Base-by-base conservation (phyloP, 2,113 vertebrate species). In the Cyprinodon variegatus region DNA sequence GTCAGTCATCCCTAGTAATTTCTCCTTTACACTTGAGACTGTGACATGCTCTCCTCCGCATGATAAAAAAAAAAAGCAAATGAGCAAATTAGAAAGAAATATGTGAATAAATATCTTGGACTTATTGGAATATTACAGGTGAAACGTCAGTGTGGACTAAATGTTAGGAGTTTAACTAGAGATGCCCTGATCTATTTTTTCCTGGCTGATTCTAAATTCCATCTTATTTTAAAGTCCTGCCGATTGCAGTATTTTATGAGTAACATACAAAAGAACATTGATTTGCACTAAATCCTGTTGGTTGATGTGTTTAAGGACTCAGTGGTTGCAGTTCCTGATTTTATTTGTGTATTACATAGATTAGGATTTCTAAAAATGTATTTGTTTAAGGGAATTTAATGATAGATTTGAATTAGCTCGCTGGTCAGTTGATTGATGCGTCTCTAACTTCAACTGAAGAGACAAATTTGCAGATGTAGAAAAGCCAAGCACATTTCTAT, bases 1-100 rank as follows among this genome's bases (percentile, higher is more conserved):
- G 63, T 91, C 88, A 90, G 91, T 90, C 86, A 91, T 86, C 80
- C 89, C 70, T 48, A 64, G 89, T 85, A 77, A 91, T 82, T 91
- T 88, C 76, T 88, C 75, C 85, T 81, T 89, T 86, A 82, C 43
- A 83, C 77, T 74, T 40, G 61, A 76, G 83, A 41, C 57, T 15
- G 72, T 78, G 81, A 91, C 77, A 65, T 48, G n/a, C 67, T 80
- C 70, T 3, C 14, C 73, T 57, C 76, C 70, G 68, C 71, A 72
- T 72, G 50, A 69, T 41, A 62, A 53, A 53, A 82, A 83, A 81
- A 70, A 68, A 48, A 61, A 70, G 74, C 68, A 76, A 61, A 57
- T 66, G 74, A 69, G 29, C 29, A 88, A 82, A 61, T 53, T 77
- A 79, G 38, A 70, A 60, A 68, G 40, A 83, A 81, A 72, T 74